Evolutionary conservation across 2,113 vertebrate genomes (phyloP), one percentile per base, ranked within the genome.

Genomic region (Puntigrus tetrazona): DNA sequence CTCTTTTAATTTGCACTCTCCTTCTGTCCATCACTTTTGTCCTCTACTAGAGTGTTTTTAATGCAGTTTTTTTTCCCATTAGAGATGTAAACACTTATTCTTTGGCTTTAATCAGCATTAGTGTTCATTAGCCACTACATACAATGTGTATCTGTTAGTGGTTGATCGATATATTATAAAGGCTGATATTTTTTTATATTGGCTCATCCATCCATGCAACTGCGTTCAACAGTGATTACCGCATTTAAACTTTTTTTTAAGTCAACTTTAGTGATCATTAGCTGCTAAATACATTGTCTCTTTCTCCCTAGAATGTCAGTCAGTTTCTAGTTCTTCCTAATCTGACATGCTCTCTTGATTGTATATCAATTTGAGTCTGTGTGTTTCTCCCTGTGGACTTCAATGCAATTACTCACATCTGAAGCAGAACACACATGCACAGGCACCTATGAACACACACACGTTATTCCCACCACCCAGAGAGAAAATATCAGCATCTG

Each of bases 401-500:
- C 79, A 73, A 69, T 50, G 83, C 84, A 86, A 86, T 84, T 82
- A 77, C 83, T 72, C 73, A 76, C 74, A 78, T 84, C 13, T 78
- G 83, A 72, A 77, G 81, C 82, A 34, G 41, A 67, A 63, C 34
- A 81, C 61, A 86, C 85, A 82, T 43, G 2, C 59, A 86, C 85
- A 78, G 29, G 2, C 38, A 84, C 73, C 47, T 81, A 61, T 74
- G 25, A 45, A 47, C 77, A 38, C 81, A 84, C 78, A 73, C 75
- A 78, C 78, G 43, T 81, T 65, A 41, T 45, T 27, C 36, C 82
- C 81, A 78, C 82, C 83, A 85, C 85, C 85, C 81, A 81, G 41
- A 55, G 70, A 77, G 85, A 83, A 88, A 85, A 78, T 78, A 81
- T 79, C 83, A 86, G 81, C 57, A 83, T 75, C 79, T 52, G 34